Evolutionary conservation across 2,797 vertebrate genomes (phyloP).

Genomic region (Sebastes matsubarae): DNA sequence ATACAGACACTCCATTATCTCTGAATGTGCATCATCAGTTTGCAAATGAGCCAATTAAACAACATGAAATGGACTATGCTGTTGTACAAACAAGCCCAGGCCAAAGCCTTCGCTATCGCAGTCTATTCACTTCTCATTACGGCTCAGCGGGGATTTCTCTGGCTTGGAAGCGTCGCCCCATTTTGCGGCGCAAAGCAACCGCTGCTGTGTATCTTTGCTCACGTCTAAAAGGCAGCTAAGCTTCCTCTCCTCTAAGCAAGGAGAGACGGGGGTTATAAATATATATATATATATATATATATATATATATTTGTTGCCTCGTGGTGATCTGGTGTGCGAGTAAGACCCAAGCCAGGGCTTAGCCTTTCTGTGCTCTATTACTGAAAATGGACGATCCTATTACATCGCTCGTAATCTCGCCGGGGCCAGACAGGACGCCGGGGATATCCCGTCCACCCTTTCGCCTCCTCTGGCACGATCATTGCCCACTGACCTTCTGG

Average conservation of each 20-base stretch:
- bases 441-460: conserved; percentile 50
- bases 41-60: conserved; percentile 70
- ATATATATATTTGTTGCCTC: conserved; percentile 39
- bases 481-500: conserved; percentile 65
- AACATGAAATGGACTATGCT: conserved; percentile 39
- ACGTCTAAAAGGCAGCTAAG: conserved; percentile 49
- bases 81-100: conserved; percentile 44
- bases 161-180: conserved; percentile 21
- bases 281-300: conserved; percentile 20
- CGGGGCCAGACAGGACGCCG: conserved; percentile 44
- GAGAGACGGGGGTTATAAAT: conserved; percentile 27
- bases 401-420: conserved; percentile 71
- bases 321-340: conserved; percentile 50
- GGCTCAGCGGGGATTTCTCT: conserved; percentile 55
- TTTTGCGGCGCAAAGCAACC: conserved; percentile 35
- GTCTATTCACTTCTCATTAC: conserved; percentile 58
- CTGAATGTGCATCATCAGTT: conserved; percentile 49
- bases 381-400: conserved; percentile 76
- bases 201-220: conserved; percentile 22
- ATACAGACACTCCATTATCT: conserved; percentile 30
- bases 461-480: conserved; percentile 20
- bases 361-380: conserved; percentile 75
- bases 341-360: conserved; percentile 57
- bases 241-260: conserved; percentile 39
- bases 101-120: conserved; percentile 33